These are phyloP conservation scores for Tipula lateralis DNA, from an alignment of 2,888 invertebrate genomes.

Conservation along the genomic window DNA sequence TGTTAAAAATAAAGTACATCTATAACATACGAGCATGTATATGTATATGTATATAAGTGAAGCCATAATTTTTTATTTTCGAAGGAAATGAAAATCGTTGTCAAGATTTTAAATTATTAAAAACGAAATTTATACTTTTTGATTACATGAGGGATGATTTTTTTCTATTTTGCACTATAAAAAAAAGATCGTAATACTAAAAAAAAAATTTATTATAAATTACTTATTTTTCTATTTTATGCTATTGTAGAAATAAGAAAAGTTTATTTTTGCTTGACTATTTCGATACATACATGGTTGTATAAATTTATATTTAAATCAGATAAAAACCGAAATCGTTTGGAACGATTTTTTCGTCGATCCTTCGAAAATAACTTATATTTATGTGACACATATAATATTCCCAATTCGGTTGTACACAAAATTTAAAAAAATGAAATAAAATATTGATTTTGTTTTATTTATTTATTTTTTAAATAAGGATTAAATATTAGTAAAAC, in stretches of 20 bases:
- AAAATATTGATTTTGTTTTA: not conserved
- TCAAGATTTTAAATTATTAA: constrained; percentile 19
- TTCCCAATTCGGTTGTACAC: not conserved
- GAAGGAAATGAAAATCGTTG: constrained; percentile 24
- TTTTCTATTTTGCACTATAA: not conserved
- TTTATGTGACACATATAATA: not conserved
- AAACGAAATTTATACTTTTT: not conserved
- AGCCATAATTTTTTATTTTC: not conserved
- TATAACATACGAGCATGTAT: not conserved
- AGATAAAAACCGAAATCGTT: not conserved
- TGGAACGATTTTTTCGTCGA: not conserved
- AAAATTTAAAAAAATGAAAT: not conserved
- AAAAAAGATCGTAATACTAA: not conserved
- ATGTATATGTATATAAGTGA: not conserved
- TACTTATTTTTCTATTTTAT: not conserved
- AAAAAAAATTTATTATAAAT: not conserved
- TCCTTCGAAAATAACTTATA: not conserved
- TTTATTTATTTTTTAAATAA: not conserved
- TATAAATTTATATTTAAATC: constrained; percentile 7
- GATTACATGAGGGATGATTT: constrained; percentile 1
- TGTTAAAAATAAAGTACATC: not conserved
- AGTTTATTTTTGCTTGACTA: not conserved
- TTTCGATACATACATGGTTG: not conserved
- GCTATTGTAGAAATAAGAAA: not conserved
- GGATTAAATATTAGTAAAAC: not conserved